Evolutionary conservation across 2,888 invertebrate genomes (phyloP).

Genomic region (Drepanosiphum platanoidis): DNA sequence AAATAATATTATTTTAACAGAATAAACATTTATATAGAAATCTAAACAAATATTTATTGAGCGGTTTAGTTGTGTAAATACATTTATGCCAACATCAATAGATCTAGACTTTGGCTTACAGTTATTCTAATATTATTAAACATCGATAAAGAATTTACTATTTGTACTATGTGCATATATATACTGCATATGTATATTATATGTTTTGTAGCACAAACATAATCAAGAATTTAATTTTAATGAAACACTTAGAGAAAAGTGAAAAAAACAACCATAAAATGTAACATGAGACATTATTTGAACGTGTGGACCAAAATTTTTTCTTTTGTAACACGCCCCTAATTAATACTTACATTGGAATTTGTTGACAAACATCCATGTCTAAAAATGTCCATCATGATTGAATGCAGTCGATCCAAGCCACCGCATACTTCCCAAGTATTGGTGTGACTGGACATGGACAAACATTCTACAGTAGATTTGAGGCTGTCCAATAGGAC

Average conservation of each 20-base stretch:
- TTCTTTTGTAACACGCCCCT: neutral
- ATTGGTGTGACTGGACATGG: constrained; percentile 71
- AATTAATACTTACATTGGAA: constrained; percentile 67
- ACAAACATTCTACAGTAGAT: constrained; percentile 71
- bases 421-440: constrained; percentile 74
- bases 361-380: constrained; percentile 70
- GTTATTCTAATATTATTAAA: too few species aligned
- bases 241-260: too few species aligned
- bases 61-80: neutral
- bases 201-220: too few species aligned
- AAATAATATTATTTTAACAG: too few species aligned
- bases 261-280: too few species aligned
- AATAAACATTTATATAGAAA: neutral
- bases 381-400: constrained; percentile 71
- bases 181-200: too few species aligned
- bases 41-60: neutral
- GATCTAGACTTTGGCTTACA: too few species aligned
- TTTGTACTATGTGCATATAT: too few species aligned
- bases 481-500: constrained; percentile 70
- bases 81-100: neutral
- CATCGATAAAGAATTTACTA: too few species aligned
- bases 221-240: too few species aligned
- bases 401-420: constrained; percentile 70
- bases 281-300: too few species aligned
- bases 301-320: neutral